phyloP scores from a whole-genome alignment of 2,888 invertebrate genomes.

The Pristionchus arcanus region DNA sequence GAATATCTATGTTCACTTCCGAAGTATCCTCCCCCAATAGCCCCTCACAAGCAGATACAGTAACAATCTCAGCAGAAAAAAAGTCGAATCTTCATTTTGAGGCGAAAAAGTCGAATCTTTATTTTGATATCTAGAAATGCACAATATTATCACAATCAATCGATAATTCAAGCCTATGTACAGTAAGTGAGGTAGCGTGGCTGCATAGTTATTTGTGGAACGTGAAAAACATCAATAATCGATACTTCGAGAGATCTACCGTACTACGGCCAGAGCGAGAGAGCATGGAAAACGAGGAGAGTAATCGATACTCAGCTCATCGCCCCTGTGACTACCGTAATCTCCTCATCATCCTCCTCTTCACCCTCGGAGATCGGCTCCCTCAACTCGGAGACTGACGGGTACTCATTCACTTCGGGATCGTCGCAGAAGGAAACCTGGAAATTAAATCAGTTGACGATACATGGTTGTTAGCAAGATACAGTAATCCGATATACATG shows the following conservation, averaged over 20 bases:
- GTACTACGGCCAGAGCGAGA: neutral
- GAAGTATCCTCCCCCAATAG: no score
- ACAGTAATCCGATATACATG: no score
- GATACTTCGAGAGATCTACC: neutral
- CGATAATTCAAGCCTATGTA: constrained; percentile 5
- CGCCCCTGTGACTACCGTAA: constrained; percentile 36
- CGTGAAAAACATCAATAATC: neutral
- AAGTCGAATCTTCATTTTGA: no score
- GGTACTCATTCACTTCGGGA: constrained; percentile 19
- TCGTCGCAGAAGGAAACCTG: constrained; percentile 34
- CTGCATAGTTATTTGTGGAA: neutral
- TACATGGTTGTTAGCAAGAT: no score
- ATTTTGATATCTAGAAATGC: neutral
- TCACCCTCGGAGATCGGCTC: constrained; percentile 17
- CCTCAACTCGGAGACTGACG: neutral
- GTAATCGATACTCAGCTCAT: neutral
- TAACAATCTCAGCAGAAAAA: no score
- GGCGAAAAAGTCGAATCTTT: neutral
- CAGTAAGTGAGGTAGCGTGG: constrained; percentile 12
- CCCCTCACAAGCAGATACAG: no score
- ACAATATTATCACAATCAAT: neutral
- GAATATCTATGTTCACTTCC: no score
- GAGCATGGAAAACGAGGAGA: no score
- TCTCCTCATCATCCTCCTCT: constrained; percentile 12
- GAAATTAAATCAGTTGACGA: neutral